Conservation (phyloP, 1,140 invertebrate genomes). For the Leptestheria dahalacensis region DNA sequence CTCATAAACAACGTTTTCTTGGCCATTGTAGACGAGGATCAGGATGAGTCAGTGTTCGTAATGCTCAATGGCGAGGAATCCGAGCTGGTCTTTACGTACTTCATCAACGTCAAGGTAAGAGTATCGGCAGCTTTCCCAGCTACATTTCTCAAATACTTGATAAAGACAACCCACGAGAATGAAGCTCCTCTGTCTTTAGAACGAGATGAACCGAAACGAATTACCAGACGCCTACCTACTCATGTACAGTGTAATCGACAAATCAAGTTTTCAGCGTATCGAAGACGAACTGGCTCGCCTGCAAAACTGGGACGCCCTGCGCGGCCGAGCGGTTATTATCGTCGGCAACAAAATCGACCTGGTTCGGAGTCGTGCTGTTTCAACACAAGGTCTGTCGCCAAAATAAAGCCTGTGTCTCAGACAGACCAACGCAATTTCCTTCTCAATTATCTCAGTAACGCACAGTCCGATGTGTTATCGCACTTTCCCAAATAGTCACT, state of each 20-base stretch:
- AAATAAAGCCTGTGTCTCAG: not conserved
- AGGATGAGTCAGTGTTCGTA: slow-evolving; percentile 63
- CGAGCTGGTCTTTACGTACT: slow-evolving; percentile 61
- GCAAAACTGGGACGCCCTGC: slow-evolving; percentile 54
- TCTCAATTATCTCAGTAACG: too few species aligned
- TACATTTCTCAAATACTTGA: too few species aligned
- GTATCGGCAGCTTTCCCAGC: too few species aligned
- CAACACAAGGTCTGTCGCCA: slow-evolving; percentile 54
- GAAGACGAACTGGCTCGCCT: slow-evolving; percentile 57
- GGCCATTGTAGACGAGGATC: slow-evolving; percentile 41
- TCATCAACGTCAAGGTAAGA: slow-evolving; percentile 39
- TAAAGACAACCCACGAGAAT: too few species aligned
- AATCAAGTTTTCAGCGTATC: slow-evolving; percentile 66
- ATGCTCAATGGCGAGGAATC: slow-evolving; percentile 80
- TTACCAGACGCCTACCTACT: slow-evolving; percentile 71
- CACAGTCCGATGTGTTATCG: too few species aligned
- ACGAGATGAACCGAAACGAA: slow-evolving; percentile 50
- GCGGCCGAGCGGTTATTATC: slow-evolving; percentile 61
- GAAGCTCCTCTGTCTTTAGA: too few species aligned
- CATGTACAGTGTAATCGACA: slow-evolving; percentile 81
- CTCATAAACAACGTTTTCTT: slow-evolving; percentile 13
- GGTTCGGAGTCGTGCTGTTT: slow-evolving; percentile 72
- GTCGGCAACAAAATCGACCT: slow-evolving; percentile 93
- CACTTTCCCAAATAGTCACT: too few species aligned
- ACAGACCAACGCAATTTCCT: not conserved